Conservation (phyloP, 2,888 invertebrate genomes). For the Teinopalpus imperialis region DNA sequence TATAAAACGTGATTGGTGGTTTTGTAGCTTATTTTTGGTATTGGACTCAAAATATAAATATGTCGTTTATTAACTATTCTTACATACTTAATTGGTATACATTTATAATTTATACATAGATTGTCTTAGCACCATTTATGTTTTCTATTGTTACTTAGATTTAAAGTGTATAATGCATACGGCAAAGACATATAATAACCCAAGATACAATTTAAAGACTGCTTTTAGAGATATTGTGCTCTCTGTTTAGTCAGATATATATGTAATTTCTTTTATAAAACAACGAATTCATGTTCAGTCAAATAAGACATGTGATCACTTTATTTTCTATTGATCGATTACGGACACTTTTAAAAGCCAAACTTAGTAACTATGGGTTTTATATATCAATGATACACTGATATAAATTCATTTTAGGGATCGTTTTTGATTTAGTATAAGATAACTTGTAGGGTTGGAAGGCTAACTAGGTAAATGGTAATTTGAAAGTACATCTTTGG, state of each 20-base stretch:
- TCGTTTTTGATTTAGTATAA: constrained; percentile 42
- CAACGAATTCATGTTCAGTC: too few relatives aligned
- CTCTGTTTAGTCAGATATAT: too few relatives aligned
- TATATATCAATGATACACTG: too few relatives aligned
- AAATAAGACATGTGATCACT: too few relatives aligned
- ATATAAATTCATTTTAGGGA: constrained; percentile 34
- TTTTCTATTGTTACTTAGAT: constrained; percentile 8
- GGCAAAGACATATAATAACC: too few relatives aligned
- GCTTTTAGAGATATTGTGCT: too few relatives aligned
- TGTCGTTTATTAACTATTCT: constrained; percentile 29
- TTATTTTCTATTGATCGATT: too few relatives aligned
- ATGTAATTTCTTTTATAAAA: too few relatives aligned
- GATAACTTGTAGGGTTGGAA: constrained; percentile 36
- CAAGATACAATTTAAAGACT: too few relatives aligned
- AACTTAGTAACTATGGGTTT: too few relatives aligned
- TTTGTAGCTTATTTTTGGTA: constrained; percentile 68
- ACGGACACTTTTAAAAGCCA: too few relatives aligned
- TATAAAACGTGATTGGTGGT: constrained; percentile 67
- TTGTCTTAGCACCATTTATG: constrained; percentile 41
- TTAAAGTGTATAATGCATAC: constrained; percentile 25
- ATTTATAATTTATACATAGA: constrained; percentile 28
- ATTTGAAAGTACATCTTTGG: constrained; percentile 55
- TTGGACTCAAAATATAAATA: constrained; percentile 52
- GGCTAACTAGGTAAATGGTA: constrained; percentile 42
- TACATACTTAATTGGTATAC: constrained; percentile 30